These are phyloP conservation scores for Syngnathus typhle DNA, from an alignment of 2,113 vertebrate genomes.

Conservation along the genomic window DNA sequence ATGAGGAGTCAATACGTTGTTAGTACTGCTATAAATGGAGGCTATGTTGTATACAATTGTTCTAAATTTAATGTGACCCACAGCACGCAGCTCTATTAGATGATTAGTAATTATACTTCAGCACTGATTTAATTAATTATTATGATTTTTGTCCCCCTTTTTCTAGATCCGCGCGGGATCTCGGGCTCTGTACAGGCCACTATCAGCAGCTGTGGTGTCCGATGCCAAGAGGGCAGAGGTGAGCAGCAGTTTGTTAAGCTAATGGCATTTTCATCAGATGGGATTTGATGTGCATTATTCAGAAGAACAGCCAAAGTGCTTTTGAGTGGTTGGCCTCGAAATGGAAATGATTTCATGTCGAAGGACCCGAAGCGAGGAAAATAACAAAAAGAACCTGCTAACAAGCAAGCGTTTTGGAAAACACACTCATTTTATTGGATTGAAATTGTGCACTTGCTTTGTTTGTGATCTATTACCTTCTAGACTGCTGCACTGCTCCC, in stretches of 20 bases:
- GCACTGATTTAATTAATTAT: too few relatives aligned
- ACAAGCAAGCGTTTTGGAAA: not conserved
- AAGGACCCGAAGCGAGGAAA: too few relatives aligned
- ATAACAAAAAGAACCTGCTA: not conserved
- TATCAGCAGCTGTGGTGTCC: constrained; percentile 84
- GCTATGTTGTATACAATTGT: too few relatives aligned
- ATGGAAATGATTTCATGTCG: not conserved
- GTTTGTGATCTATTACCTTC: not conserved
- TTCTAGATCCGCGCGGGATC: constrained; percentile 88
- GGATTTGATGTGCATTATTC: not conserved
- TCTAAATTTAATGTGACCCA: too few relatives aligned
- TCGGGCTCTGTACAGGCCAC: constrained; percentile 84
- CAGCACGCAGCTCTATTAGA: not conserved
- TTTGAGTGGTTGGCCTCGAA: not conserved
- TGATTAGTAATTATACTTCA: not conserved
- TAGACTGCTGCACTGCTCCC: constrained; percentile 76
- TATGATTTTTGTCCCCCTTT: not conserved
- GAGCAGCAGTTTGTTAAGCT: constrained; percentile 26
- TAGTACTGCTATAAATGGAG: too few relatives aligned
- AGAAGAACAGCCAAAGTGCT: not conserved
- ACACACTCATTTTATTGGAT: not conserved
- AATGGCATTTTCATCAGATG: not conserved
- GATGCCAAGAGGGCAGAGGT: constrained; percentile 87
- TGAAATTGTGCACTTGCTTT: not conserved
- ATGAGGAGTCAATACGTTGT: too few relatives aligned